Percentiles rank a stretch among this genome's conserved stretches.
Evolutionary conservation across 2,888 invertebrate genomes (phyloP).

Genomic region (Octonoba sinensis): DNA sequence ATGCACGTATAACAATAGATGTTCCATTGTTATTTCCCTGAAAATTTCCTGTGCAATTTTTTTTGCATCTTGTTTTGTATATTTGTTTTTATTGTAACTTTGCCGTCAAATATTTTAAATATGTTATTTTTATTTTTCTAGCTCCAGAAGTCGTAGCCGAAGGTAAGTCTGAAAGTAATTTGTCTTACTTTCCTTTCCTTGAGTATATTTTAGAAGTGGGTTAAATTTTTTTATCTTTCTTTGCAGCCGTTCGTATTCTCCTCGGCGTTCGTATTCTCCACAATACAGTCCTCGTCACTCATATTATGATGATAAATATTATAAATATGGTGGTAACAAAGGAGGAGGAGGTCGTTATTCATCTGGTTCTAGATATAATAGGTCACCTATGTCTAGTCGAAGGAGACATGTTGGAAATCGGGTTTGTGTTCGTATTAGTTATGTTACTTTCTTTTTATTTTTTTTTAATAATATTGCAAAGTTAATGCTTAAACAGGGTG

Average conservation of each 20-base stretch:
- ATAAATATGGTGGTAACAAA: constrained; percentile 28
- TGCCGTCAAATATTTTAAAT: too few relatives aligned
- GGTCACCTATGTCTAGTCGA: constrained; percentile 86
- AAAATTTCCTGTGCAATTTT: not conserved
- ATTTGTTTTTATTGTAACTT: not conserved
- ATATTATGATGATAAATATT: constrained; percentile 56
- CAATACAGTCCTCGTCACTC: constrained; percentile 62
- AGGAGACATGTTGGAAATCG: constrained; percentile 83
- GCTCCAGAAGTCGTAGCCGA: constrained; percentile 48
- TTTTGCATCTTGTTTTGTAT: not conserved
- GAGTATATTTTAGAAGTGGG: too few relatives aligned
- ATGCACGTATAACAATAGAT: too few relatives aligned
- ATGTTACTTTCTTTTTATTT: not conserved
- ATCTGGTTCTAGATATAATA: constrained; percentile 78
- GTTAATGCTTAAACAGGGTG: too few relatives aligned
- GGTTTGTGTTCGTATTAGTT: constrained; percentile 70
- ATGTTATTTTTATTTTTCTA: constrained; percentile 15
- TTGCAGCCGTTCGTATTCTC: constrained; percentile 56
- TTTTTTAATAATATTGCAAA: not conserved
- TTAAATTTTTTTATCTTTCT: not conserved
- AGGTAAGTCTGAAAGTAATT: constrained; percentile 12
- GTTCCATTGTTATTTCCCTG: too few relatives aligned
- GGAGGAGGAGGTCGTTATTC: constrained; percentile 69
- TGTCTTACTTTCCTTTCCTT: not conserved
- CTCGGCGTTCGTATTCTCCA: constrained; percentile 63